Evolutionary conservation across 2,113 vertebrate species (phyloP).

Genomic region (Rhagologus leucostigma): DNA sequence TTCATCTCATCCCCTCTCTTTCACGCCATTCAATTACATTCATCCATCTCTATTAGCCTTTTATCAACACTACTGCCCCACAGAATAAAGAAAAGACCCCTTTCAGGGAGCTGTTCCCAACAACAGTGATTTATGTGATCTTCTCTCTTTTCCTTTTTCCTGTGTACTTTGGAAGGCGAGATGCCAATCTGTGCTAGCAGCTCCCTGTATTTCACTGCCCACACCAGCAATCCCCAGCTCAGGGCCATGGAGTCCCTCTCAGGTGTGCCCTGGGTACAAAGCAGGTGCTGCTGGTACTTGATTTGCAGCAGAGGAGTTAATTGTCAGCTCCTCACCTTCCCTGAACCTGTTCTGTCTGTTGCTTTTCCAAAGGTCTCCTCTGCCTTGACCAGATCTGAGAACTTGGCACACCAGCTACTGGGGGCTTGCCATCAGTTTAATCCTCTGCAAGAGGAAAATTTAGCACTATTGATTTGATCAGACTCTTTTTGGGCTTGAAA

Average conservation of each 20-base stretch:
- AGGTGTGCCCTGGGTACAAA: background rate
- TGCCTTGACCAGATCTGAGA: background rate
- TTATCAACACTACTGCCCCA: background rate
- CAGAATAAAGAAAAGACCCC: background rate
- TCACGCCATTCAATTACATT: slow-evolving; percentile 6
- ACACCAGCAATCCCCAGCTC: background rate
- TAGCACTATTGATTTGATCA: background rate
- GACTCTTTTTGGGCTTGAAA: background rate
- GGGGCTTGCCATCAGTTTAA: background rate
- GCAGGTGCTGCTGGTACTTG: background rate
- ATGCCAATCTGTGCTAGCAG: background rate
- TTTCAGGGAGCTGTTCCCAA: background rate
- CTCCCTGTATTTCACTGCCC: background rate
- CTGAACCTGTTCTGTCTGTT: background rate
- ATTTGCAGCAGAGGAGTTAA: slow-evolving; percentile 1
- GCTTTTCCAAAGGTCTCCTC: background rate
- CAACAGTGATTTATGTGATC: background rate
- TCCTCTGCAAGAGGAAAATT: background rate
- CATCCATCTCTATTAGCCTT: slow-evolving; percentile 28
- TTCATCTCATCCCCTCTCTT: background rate
- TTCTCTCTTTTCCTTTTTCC: background rate
- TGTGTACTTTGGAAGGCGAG: background rate
- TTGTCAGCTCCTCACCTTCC: background rate
- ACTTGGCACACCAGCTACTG: rapidly evolving
- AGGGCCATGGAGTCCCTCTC: background rate